Base-by-base conservation (phyloP, 2,888 invertebrate genomes). In the Zele albiditarsus region DNA sequence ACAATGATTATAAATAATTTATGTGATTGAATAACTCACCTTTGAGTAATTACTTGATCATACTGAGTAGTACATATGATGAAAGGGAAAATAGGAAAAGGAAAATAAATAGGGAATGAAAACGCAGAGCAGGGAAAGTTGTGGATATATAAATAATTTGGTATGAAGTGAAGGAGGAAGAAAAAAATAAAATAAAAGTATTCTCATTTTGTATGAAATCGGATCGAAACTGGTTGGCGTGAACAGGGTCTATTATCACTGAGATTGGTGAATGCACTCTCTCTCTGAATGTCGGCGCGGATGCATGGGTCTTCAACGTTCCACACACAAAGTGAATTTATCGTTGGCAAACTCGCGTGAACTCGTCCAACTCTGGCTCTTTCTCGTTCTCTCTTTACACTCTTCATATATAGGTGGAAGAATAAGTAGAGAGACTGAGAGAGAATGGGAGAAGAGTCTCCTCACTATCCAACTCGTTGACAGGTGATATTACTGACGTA, bases 181-280 rank as follows among this genome's bases (percentile, higher is more conserved):
- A 58, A 76, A 63, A 28, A 33, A 33, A 62, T 6, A 16, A 74
- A 67, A 66, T 42, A 38, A 38, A 49, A 60, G 20, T 53, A 20
- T 53, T 53, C 53, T 53, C 20, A 62, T 58, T 57, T 65, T 58
- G 20, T 57, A 49, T 67, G 71, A 60, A 75, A 68, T 46, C 42
- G 63, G 70, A 75, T 74, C 71, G 76, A 78, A 77, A 76, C 63
- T 57, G 58, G 63, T 71, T 73, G 73, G 75, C 77, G 74, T 73
- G 77, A 80, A 78, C 75, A 73, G 75, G 74, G 77, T 73, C 78
- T 79, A 72, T 75, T 75, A 74, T 79, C 63, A 74, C 53, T 25
- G 69, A 65, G 65, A 57, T 73, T 75, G 42, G 57, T n/a, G 57
- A 70, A 65, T 62, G 71, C 66, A 70, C 75, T 57, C 49, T 49